Base-by-base conservation (phyloP, 2,888 invertebrate genomes). In the Meganola albula region DNA sequence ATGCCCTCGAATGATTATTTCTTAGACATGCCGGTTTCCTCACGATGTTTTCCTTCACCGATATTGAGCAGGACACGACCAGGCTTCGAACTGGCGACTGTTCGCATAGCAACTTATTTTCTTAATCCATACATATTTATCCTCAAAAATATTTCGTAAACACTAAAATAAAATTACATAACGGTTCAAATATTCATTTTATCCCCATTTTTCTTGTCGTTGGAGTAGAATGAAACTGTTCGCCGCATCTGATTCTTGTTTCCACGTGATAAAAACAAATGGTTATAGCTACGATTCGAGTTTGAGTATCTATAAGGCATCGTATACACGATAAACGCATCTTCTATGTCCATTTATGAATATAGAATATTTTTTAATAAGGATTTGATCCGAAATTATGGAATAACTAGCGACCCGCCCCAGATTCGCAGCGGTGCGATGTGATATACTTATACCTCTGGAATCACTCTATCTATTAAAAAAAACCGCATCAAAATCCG, bases 251-350 rank as follows among this genome's bases (percentile, higher is more conserved):
- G 59, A 49, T 56, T 60, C 63, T 52, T 65, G 60, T 62, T 67
- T 65, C 63, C 62, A 57, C 48, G 58, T 64, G 47, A 70, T 71
- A 72, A 69, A 70, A 63, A 59, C 60, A 66, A 72, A 70, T 63
- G 63, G 62, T 62, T 63, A 58, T 24, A 13, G 26, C n/a, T 23
- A 13, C 24, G 12, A 3, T 10, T 21, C 24, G 16, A 16, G 6
- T 16, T 16, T 16, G 16, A 6, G 6, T 16, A 16, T 16, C 16
- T n/a, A n/a, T n/a, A n/a, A n/a, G n/a, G n/a, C n/a, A n/a, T n/a
- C n/a, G n/a, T n/a, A n/a, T n/a, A n/a, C n/a, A n/a, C n/a, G n/a
- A n/a, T n/a, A n/a, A n/a, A n/a, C n/a, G n/a, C n/a, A n/a, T n/a
- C n/a, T n/a, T n/a, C n/a, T n/a, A n/a, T n/a, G n/a, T n/a, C n/a